Base-by-base conservation (phyloP, 37 sponge, comb jelly and placozoan genomes). In the Geodia barretti region DNA sequence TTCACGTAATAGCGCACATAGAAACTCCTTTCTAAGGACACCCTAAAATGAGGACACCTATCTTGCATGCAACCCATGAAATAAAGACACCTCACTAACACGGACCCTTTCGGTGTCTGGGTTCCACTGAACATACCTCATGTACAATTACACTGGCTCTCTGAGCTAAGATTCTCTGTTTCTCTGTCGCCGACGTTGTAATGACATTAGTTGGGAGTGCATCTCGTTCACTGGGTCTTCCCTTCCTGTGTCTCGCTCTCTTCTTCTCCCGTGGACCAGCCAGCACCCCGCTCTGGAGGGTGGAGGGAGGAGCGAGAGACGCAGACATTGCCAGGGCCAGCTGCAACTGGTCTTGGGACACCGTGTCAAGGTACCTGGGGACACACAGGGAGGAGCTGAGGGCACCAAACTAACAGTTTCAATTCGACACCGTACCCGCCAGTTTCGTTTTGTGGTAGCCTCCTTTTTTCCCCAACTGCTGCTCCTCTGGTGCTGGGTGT, bases 271-370 rank as follows among this genome's bases (percentile, higher is more conserved):
- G 28, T 2, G 62, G 8, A 20, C 34, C 34, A 33, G 68, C 19
- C 32, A 30, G 68, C 32, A 20, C 2, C 3, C 1, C 33, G 25
- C 19, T 32, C 20, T 2, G 32, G 54, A 14, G 11, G 20, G 34
- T 4, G 20, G 1, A 33, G 34, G 14, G 68, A 28, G 68, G 34
- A 21, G 66, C 70, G 37, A 88, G 21, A 9, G 92, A 86, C 25
- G 88, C 92, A 59, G 91, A 91, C 39, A 91, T 33, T 41, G 88
- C 92, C 60, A 87, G 17, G 3, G 92, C 92, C 4, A 91, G 47
- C 43, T 83, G 87, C 36, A 91, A 21, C 80, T 91, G 74, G 1
- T 91, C 92, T 30, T 81, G 64, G 38, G 83, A 83, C 33, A 73
- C 14, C 2, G n/a, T 30, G 19, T 80, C 34, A 3, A 79, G 60